phyloP scores from a whole-genome alignment of 2,888 invertebrate genomes.

The Nematopogon swammerdamellus region DNA sequence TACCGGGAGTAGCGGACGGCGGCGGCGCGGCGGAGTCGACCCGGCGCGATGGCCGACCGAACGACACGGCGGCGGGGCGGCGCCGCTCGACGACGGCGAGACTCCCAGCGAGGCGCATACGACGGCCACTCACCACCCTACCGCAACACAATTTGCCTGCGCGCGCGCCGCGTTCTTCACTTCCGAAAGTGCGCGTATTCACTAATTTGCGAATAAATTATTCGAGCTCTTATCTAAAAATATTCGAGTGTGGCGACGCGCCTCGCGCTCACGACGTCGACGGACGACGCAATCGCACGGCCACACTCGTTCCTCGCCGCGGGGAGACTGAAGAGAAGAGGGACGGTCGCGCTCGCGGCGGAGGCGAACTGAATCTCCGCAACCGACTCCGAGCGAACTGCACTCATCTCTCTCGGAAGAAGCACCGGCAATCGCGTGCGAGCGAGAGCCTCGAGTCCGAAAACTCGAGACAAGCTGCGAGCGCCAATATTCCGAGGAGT shows the following conservation, averaged over 20 bases:
- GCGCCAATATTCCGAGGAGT: conserved; percentile 55
- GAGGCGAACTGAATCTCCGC: conserved; percentile 42
- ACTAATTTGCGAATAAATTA: conserved; percentile 52
- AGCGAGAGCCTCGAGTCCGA: conserved; percentile 39
- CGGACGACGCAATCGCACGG: conserved; percentile 23
- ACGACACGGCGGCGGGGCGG: conserved; percentile 3
- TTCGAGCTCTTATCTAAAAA: conserved; percentile 54
- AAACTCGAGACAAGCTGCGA: conserved; percentile 52
- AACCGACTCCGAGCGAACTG: conserved; percentile 14
- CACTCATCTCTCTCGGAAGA: conserved; percentile 31
- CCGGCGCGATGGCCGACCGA: background rate
- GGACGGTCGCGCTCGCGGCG: conserved; percentile 36
- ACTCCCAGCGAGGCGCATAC: conserved; percentile 7
- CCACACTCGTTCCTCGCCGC: conserved; percentile 54
- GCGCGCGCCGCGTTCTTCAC: background rate
- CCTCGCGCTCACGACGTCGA: conserved; percentile 19
- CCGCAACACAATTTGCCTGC: background rate
- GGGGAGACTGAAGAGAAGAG: conserved; percentile 55
- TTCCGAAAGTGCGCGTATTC: conserved; percentile 44
- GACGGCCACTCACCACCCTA: background rate
- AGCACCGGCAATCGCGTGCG: conserved; percentile 21
- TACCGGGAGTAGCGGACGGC: conserved; percentile 24
- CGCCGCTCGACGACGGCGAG: conserved; percentile 6
- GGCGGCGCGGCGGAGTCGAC: no score
- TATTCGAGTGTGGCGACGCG: conserved; percentile 47